Evolutionary conservation across 2,888 invertebrate species (phyloP), one percentile per base, ranked within the genome.

Genomic region (Cheilosia vernalis): DNA sequence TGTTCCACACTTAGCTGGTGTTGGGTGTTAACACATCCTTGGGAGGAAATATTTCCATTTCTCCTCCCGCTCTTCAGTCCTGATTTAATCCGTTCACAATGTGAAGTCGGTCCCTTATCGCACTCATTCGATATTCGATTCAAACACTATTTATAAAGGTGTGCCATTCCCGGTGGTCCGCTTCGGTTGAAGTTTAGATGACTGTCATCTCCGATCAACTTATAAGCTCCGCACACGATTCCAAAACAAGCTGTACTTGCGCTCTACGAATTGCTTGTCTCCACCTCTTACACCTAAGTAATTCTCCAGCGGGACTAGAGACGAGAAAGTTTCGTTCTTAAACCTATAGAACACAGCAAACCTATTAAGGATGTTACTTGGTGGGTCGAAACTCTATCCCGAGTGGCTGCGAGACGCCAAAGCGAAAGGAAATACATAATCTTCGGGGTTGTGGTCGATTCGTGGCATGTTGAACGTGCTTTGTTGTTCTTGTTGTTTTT

Each of bases 401-500:
- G 17, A 49, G 21, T 19, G 30, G 24, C 47, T 15, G 51, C 13
- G 67, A 61, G 30, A 53, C 40, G 21, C 17, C n/a, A 53, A 30
- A 44, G 60, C 60, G 63, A 61, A 61, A 73, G 55, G 47, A 56
- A 37, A 37, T 37, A 67, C 61, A 55, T 73, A 80, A 80, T 67
- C 80, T 61, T 37, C 13, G 80, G 30, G 51, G 42, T 70, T 79
- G 70, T 33, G 73, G 73, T 66, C 67, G 67, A 80, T 80, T 80
- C 73, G 61, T 80, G 73, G 66, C 47, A 55, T 67, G 61, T 73
- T 61, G 80, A 55, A 73, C 79, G 79, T 80, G 73, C 67, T 64
- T 69, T 60, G 55, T 56, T 79, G 47, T 84, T 79, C 79, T 63
- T 74, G 51, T 37, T 33, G 33, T 49, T 33, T 47, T 67, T 42